phyloP scores from a whole-genome alignment of 2,888 invertebrate species.

The Slavum lentiscoides region DNA sequence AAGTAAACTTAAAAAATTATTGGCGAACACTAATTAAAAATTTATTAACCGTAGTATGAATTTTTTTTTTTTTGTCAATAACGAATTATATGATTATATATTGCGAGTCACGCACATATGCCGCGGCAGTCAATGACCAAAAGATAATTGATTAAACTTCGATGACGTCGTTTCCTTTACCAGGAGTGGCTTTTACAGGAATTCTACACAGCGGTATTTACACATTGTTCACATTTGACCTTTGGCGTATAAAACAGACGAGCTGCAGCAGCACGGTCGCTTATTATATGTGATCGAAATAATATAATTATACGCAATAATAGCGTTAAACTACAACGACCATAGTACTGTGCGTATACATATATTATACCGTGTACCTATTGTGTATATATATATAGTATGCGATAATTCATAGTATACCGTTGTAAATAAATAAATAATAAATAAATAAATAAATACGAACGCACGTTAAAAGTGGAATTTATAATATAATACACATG shows the following conservation, averaged over 20 bases:
- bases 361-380: neutral
- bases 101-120: neutral
- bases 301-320: slow-evolving; percentile 28
- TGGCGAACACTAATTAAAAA: too few species aligned
- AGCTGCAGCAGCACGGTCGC: neutral
- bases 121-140: slow-evolving; percentile 20
- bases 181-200: slow-evolving; percentile 29
- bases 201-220: neutral
- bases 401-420: slow-evolving; percentile 1
- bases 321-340: too few species aligned
- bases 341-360: neutral
- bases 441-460: neutral
- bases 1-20: too few species aligned
- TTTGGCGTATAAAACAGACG: slow-evolving; percentile 15
- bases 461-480: neutral
- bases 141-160: neutral
- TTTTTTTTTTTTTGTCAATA: too few species aligned
- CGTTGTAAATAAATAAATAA: neutral
- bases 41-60: too few species aligned
- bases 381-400: too few species aligned
- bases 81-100: neutral
- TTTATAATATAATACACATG: neutral
- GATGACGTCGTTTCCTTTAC: neutral
- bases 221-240: slow-evolving; percentile 31
- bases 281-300: slow-evolving; percentile 3